phyloP scores from a whole-genome alignment of 2,888 invertebrate genomes.

The Myathropa florea region DNA sequence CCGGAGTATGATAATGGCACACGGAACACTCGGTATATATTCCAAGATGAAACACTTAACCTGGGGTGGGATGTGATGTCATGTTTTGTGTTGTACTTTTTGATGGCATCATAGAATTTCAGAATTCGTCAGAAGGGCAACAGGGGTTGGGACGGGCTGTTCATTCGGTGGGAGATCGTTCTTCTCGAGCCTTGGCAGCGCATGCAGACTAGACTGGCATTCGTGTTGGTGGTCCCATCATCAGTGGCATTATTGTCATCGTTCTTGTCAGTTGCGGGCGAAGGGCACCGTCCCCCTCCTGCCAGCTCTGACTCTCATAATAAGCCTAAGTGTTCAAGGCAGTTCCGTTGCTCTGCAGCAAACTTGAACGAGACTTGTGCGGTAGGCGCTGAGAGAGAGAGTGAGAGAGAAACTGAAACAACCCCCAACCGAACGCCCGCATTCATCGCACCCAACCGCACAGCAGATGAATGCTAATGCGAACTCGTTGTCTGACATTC shows the following conservation, averaged over 20 bases:
- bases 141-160: neutral
- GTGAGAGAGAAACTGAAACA: too few relatives aligned
- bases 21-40: conserved; percentile 65
- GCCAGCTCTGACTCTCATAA: conserved; percentile 36
- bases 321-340: conserved; percentile 70
- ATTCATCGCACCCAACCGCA: conserved; percentile 57
- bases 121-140: conserved; percentile 55
- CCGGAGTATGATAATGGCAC: conserved; percentile 67
- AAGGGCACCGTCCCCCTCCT: neutral
- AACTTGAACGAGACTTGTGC: too few relatives aligned
- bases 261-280: conserved; percentile 18
- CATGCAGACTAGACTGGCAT: conserved; percentile 10
- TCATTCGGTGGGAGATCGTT: too few relatives aligned
- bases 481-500: conserved; percentile 68
- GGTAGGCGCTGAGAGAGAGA: too few relatives aligned
- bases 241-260: conserved; percentile 68
- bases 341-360: conserved; percentile 22
- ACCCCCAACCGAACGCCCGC: neutral
- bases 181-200: neutral
- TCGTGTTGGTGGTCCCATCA: conserved; percentile 56
- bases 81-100: conserved; percentile 71
- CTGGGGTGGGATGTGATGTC: conserved; percentile 64
- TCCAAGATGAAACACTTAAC: conserved; percentile 71
- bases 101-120: conserved; percentile 70
- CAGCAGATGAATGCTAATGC: conserved; percentile 70